Evolutionary conservation across 2,113 vertebrate species (phyloP).

Genomic region (Austrofundulus limnaeus): DNA sequence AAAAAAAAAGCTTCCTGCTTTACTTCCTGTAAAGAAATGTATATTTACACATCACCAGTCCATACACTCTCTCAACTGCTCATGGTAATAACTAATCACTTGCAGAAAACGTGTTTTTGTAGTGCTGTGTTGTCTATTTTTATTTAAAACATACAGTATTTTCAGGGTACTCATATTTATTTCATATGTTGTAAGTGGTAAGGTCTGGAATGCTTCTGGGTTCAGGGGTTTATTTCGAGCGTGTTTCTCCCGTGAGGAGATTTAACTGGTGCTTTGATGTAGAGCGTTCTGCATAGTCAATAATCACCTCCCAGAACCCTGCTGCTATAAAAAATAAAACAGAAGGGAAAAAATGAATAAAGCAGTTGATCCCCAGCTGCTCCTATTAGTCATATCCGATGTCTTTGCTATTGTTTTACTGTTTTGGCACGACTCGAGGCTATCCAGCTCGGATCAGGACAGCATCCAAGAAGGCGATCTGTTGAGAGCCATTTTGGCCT

Average conservation of each 20-base stretch:
- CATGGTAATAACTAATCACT: constrained; percentile 14
- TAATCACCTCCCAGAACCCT: constrained; percentile 38
- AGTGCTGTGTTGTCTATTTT: constrained; percentile 28
- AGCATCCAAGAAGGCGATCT: constrained; percentile 50
- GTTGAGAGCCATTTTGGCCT: constrained; percentile 43
- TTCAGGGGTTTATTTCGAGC: constrained; percentile 58
- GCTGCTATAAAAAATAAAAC: constrained; percentile 18
- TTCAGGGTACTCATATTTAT: constrained; percentile 47
- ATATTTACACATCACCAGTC: neutral
- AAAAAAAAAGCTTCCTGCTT: no score
- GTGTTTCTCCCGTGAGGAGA: constrained; percentile 45
- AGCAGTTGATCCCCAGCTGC: constrained; percentile 5
- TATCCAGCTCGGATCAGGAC: constrained; percentile 24
- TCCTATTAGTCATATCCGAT: constrained; percentile 4
- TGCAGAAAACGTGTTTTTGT: neutral
- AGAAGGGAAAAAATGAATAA: constrained; percentile 4
- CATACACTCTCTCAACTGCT: constrained; percentile 2
- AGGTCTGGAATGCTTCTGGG: constrained; percentile 55
- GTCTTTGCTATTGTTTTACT: constrained; percentile 40
- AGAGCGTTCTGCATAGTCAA: constrained; percentile 50
- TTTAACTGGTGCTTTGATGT: constrained; percentile 59
- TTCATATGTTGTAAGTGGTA: constrained; percentile 29
- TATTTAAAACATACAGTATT: constrained; percentile 30
- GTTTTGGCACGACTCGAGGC: constrained; percentile 20
- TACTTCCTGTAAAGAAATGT: no score